Conservation (phyloP, 2,888 invertebrate species). For the Odontothrips loti region DNA sequence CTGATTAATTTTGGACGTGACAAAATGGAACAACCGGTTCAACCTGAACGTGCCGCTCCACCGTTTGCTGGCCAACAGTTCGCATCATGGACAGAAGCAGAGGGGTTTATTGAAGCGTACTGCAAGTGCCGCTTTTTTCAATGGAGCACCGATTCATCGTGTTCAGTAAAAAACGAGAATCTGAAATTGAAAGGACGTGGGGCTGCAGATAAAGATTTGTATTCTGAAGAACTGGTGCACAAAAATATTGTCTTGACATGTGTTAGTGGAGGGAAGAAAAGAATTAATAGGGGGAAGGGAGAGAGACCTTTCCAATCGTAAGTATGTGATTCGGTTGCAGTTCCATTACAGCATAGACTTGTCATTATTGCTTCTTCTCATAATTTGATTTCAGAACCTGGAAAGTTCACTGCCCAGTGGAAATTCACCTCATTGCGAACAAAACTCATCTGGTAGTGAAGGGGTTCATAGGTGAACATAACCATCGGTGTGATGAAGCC, state of each 20-base stretch:
- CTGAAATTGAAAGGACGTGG: background rate
- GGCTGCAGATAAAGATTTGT: background rate
- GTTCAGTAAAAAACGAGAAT: background rate
- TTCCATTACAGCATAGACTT: background rate
- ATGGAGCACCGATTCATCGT: background rate
- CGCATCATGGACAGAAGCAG: too few species aligned
- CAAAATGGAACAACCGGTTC: too few species aligned
- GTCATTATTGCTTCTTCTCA: background rate
- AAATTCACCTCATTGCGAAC: background rate
- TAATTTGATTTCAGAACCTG: background rate
- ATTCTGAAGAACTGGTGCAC: background rate
- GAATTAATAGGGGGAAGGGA: background rate
- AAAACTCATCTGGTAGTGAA: too few species aligned
- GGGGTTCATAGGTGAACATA: too few species aligned
- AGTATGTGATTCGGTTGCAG: background rate
- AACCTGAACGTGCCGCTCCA: too few species aligned
- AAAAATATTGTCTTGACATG: background rate
- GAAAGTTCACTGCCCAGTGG: background rate
- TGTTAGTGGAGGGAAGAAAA: background rate
- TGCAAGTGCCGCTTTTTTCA: background rate
- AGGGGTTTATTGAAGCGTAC: too few species aligned
- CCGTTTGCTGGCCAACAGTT: too few species aligned
- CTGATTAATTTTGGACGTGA: too few species aligned
- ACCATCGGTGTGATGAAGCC: too few species aligned
- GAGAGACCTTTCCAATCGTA: background rate